Evolutionary conservation across 2,888 invertebrate species (phyloP).

Genomic region (Apocheima hispidaria): DNA sequence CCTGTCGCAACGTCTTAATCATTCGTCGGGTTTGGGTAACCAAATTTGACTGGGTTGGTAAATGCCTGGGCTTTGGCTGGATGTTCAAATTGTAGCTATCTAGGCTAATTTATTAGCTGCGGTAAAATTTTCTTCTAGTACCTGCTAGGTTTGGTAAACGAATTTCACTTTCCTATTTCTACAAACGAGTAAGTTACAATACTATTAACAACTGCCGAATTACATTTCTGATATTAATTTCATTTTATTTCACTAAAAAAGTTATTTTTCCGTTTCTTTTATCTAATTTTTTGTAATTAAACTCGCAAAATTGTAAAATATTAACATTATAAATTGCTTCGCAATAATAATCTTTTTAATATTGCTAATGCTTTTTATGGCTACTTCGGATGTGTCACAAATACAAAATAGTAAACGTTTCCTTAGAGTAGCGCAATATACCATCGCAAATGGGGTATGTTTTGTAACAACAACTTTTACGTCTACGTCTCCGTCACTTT

Average conservation of each 20-base stretch:
- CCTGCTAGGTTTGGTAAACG: no score
- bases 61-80: constrained; percentile 12
- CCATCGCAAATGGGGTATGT: constrained; percentile 17
- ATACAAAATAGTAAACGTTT: constrained; percentile 4
- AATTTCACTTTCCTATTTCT: no score
- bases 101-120: no score
- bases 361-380: constrained; percentile 16
- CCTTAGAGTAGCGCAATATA: constrained; percentile 15
- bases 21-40: constrained; percentile 21
- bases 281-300: no score
- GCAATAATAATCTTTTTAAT: background rate
- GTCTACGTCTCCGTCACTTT: constrained; percentile 31
- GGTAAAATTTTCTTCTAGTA: background rate
- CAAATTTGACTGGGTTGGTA: constrained; percentile 22
- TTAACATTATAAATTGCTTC: no score
- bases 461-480: constrained; percentile 35
- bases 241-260: no score
- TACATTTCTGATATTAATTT: no score
- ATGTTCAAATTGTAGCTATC: constrained; percentile 1
- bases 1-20: constrained; percentile 27
- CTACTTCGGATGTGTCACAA: background rate
- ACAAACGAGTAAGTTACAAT: no score
- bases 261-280: no score
- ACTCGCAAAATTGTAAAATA: no score
- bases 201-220: no score